A percentile compares a stretch with the other conserved stretches of the same genome.
These are phyloP conservation scores for Alces alces DNA, from an alignment of 2,113 vertebrate species.

Conservation along the genomic window DNA sequence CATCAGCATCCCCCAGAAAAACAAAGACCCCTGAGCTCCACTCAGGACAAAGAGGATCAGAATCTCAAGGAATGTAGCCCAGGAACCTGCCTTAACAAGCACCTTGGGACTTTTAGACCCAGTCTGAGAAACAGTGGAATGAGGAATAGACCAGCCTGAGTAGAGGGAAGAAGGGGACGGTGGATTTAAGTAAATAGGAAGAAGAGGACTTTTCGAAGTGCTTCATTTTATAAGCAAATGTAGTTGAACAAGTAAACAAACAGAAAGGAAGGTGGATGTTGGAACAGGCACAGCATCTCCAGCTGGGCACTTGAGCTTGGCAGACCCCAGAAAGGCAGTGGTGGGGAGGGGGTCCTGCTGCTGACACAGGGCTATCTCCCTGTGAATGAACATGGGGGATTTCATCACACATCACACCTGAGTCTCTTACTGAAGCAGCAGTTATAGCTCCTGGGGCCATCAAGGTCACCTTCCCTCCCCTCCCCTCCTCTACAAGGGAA, in stretches of 20 bases:
- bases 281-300: not conserved
- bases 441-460: no score
- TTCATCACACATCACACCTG: not conserved
- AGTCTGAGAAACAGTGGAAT: not conserved
- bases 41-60: not conserved
- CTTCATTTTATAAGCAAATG: not conserved
- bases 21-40: not conserved
- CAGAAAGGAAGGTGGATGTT: not conserved
- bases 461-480: not conserved
- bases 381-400: not conserved
- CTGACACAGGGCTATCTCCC: not conserved
- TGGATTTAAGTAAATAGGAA: not conserved
- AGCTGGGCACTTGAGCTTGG: not conserved
- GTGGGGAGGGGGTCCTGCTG: accelerated
- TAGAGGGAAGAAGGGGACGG: not conserved
- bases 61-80: not conserved
- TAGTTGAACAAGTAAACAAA: not conserved
- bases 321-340: not conserved
- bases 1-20: not conserved
- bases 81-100: not conserved
- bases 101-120: not conserved
- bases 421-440: not conserved
- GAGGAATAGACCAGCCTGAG: not conserved
- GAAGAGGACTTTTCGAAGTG: not conserved
- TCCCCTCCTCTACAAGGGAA: not conserved